These are phyloP conservation scores for Manacus vitellinus DNA, from an alignment of 2,113 vertebrate genomes.

Conservation along the genomic window DNA sequence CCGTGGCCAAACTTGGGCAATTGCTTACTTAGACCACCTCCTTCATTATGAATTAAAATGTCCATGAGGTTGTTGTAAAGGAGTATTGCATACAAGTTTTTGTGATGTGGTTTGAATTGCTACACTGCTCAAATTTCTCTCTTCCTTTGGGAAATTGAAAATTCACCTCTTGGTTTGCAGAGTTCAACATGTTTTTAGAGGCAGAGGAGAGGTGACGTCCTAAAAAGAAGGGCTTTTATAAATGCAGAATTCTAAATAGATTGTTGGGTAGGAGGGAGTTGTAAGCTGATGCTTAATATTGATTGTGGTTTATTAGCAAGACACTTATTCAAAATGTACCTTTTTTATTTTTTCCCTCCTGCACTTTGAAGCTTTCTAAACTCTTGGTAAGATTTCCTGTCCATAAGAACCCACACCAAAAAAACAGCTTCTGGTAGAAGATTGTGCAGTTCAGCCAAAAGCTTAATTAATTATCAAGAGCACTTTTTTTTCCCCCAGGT, in stretches of 20 bases:
- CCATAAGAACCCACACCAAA: neutral
- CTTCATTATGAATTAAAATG: neutral
- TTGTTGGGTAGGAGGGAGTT: neutral
- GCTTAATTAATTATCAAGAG: neutral
- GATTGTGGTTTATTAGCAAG: neutral
- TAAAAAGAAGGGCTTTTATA: neutral
- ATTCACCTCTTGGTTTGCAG: neutral
- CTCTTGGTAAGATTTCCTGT: neutral
- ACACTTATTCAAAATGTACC: neutral
- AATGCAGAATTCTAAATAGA: neutral
- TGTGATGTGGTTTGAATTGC: neutral
- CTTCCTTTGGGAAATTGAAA: neutral
- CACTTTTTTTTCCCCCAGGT: conserved; percentile 73
- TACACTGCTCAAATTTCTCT: neutral
- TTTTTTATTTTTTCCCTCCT: neutral
- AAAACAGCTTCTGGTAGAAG: neutral
- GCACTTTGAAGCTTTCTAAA: neutral
- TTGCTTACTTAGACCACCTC: neutral
- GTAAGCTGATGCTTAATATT: neutral
- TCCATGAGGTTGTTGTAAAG: neutral
- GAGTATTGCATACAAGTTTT: neutral
- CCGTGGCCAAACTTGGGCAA: neutral
- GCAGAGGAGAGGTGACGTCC: neutral
- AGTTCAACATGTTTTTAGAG: neutral
- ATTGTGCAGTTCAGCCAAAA: neutral